Evolutionary conservation across 2,888 invertebrate species (phyloP).

Genomic region (Pseudococcus longispinus): DNA sequence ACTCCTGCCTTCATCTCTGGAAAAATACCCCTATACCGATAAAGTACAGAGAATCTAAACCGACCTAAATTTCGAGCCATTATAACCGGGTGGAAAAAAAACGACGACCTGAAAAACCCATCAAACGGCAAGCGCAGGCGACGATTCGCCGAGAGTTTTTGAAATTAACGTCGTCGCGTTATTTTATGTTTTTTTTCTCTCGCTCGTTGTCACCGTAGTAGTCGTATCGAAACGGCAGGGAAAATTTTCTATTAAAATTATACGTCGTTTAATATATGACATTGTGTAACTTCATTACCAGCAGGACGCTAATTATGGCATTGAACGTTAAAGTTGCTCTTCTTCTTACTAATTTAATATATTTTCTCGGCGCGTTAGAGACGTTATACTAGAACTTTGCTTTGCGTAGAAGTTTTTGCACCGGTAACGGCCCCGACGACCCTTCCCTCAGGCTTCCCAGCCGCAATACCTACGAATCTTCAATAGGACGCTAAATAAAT

Average conservation of each 20-base stretch:
- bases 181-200: not conserved
- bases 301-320: slow-evolving; percentile 37
- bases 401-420: not conserved
- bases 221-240: not conserved
- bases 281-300: slow-evolving; percentile 32
- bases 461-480: not conserved
- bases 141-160: not conserved
- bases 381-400: not conserved
- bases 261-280: slow-evolving; percentile 20
- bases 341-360: slow-evolving; percentile 16
- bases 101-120: not conserved
- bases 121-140: not conserved
- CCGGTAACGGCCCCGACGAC: not conserved
- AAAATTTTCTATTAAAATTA: slow-evolving; percentile 4
- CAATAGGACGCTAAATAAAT: not conserved
- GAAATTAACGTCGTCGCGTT: not conserved
- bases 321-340: slow-evolving; percentile 19
- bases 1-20: no score
- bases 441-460: not conserved
- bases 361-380: not conserved
- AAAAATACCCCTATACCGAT: no score
- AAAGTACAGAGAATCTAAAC: not conserved
- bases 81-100: not conserved
- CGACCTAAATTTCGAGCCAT: not conserved
- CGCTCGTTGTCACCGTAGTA: no score